Conservation (phyloP, 2,888 invertebrate species). For the Dendrolimus houi region DNA sequence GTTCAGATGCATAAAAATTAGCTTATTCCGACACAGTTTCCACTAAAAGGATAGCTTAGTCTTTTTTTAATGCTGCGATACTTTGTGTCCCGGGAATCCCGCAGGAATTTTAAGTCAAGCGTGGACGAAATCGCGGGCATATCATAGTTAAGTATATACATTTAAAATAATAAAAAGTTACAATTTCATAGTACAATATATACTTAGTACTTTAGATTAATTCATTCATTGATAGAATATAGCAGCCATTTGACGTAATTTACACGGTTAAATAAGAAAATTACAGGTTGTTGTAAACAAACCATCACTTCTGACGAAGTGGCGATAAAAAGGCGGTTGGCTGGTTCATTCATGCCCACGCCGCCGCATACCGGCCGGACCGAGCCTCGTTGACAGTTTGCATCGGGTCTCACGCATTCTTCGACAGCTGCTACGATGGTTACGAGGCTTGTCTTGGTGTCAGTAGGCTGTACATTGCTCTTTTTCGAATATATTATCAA, state of each 20-base stretch:
- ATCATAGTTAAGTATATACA: no score
- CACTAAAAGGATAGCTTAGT: no score
- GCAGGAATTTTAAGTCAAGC: no score
- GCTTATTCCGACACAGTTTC: no score
- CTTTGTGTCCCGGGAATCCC: no score
- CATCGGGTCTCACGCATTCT: conserved; percentile 50
- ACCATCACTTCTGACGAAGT: conserved; percentile 50
- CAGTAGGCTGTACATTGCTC: not conserved
- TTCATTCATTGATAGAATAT: not conserved
- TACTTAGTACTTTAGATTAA: not conserved
- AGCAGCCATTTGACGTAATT: conserved; percentile 30
- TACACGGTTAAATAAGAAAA: conserved; percentile 50
- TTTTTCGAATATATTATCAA: no score
- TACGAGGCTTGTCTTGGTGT: conserved; percentile 21
- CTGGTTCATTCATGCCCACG: conserved; percentile 39
- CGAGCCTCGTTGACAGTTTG: conserved; percentile 17
- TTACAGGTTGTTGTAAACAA: conserved; percentile 58
- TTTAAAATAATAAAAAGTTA: no score
- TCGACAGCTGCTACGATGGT: conserved; percentile 49
- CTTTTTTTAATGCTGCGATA: no score
- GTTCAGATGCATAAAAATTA: no score
- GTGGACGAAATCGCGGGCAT: no score
- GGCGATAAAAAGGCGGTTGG: conserved; percentile 59
- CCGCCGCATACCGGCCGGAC: conserved; percentile 13
- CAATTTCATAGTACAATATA: no score